Evolutionary conservation across 2,113 vertebrate genomes (phyloP).

Genomic region (Nibea coibor): DNA sequence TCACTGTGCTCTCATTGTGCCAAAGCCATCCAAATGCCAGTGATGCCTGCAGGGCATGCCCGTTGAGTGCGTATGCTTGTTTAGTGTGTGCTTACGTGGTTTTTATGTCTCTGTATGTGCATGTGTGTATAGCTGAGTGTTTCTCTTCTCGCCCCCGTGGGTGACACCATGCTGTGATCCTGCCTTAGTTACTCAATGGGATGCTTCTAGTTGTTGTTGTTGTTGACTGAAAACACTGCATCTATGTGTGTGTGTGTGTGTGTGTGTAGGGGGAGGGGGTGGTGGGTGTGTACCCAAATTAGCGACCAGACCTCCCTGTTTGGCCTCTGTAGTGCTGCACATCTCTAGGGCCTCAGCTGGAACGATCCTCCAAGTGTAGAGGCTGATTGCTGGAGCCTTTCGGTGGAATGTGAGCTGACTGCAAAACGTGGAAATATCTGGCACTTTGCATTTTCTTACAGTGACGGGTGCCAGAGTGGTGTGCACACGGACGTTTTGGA

Average conservation of each 20-base stretch:
- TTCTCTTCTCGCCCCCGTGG: conserved; percentile 59
- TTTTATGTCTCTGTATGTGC: conserved; percentile 48
- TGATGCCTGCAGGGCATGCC: conserved; percentile 65
- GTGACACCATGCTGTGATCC: conserved; percentile 64
- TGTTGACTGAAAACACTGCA: conserved; percentile 15
- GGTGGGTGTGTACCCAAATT: conserved; percentile 18
- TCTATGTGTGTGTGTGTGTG: neutral
- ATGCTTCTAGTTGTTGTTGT: conserved; percentile 24
- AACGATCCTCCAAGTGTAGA: conserved; percentile 30
- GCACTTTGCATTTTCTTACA: conserved; percentile 57
- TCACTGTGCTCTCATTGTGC: conserved; percentile 65
- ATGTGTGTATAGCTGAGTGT: conserved; percentile 33
- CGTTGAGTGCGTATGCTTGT: conserved; percentile 54
- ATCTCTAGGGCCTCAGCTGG: conserved; percentile 42
- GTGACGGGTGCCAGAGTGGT: conserved; percentile 23
- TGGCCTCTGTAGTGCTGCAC: neutral
- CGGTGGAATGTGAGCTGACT: conserved; percentile 39
- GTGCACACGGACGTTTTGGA: conserved; percentile 37
- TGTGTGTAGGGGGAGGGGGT: neutral
- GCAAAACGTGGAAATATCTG: conserved; percentile 44
- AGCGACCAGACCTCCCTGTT: conserved; percentile 28
- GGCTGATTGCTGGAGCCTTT: conserved; percentile 46
- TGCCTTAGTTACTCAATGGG: conserved; percentile 37
- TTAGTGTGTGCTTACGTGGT: conserved; percentile 16
- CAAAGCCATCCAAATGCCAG: conserved; percentile 71